Evolutionary conservation across 1,140 invertebrate genomes (phyloP).

Genomic region (Brachionus rubens): DNA sequence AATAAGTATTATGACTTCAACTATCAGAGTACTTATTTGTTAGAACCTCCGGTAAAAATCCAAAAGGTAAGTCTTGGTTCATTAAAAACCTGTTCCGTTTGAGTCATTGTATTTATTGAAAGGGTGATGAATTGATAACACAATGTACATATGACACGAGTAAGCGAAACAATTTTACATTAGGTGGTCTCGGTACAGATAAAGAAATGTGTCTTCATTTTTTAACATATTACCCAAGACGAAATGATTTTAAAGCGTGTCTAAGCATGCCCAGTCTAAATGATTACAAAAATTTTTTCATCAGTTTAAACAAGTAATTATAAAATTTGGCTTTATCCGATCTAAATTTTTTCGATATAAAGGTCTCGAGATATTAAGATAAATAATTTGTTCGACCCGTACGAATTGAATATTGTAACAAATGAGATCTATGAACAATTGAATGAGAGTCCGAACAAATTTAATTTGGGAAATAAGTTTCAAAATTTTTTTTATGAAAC

Average conservation of each 20-base stretch:
- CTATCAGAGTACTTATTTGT: constrained; percentile 10
- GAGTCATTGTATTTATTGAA: too few relatives aligned
- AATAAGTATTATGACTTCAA: constrained; percentile 42
- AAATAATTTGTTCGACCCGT: background rate
- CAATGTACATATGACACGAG: constrained; percentile 8
- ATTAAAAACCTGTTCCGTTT: too few relatives aligned
- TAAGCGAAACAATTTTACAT: background rate
- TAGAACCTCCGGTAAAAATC: background rate
- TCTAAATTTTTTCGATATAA: background rate
- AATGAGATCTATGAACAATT: background rate
- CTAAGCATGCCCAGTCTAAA: background rate
- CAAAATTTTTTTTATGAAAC: background rate
- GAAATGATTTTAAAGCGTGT: background rate
- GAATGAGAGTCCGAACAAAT: background rate
- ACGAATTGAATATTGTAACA: background rate
- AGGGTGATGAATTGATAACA: constrained; percentile 36
- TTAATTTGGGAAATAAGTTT: background rate
- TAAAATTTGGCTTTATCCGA: background rate
- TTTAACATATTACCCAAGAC: constrained; percentile 34
- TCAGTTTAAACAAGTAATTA: background rate
- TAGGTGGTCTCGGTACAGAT: constrained; percentile 9
- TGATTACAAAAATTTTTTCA: background rate
- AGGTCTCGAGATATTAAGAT: too few relatives aligned
- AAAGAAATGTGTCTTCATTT: constrained; percentile 44
- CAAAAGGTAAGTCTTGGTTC: background rate